Evolutionary conservation across 1,140 invertebrate genomes (phyloP).

Genomic region (Drusus annulatus): DNA sequence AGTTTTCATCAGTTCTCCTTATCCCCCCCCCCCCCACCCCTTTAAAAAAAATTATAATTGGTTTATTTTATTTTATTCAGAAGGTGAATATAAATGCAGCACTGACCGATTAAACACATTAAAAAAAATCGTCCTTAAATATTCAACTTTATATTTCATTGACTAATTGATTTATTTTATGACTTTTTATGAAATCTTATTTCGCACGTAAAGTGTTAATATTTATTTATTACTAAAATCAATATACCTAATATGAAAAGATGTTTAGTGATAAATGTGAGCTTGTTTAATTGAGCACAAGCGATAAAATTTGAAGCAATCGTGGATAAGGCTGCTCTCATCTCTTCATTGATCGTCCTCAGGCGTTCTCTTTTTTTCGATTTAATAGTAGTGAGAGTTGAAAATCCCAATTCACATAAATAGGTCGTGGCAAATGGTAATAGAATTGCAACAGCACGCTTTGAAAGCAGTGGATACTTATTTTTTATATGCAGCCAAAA

Average conservation of each 20-base stretch:
- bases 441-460: slow-evolving; percentile 56
- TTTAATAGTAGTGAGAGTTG: slow-evolving; percentile 61
- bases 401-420: slow-evolving; percentile 62
- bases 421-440: slow-evolving; percentile 62
- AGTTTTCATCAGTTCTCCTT: too few species aligned
- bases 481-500: slow-evolving; percentile 22
- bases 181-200: too few species aligned
- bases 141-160: too few species aligned
- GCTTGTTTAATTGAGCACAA: slow-evolving; percentile 29
- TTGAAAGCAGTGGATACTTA: slow-evolving; percentile 47
- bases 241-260: slow-evolving; percentile 13
- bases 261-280: slow-evolving; percentile 11
- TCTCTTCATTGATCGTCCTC: slow-evolving; percentile 27
- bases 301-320: slow-evolving; percentile 33
- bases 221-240: slow-evolving; percentile 12
- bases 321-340: slow-evolving; percentile 28
- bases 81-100: too few species aligned
- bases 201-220: too few species aligned
- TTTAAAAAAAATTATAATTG: too few species aligned
- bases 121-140: too few species aligned
- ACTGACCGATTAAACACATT: too few species aligned
- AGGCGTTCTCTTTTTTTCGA: slow-evolving; percentile 59
- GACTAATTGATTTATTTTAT: too few species aligned
- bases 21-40: too few species aligned
- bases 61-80: too few species aligned